Base-by-base conservation (phyloP, 2,797 vertebrate genomes). In the Danio tinwini region DNA sequence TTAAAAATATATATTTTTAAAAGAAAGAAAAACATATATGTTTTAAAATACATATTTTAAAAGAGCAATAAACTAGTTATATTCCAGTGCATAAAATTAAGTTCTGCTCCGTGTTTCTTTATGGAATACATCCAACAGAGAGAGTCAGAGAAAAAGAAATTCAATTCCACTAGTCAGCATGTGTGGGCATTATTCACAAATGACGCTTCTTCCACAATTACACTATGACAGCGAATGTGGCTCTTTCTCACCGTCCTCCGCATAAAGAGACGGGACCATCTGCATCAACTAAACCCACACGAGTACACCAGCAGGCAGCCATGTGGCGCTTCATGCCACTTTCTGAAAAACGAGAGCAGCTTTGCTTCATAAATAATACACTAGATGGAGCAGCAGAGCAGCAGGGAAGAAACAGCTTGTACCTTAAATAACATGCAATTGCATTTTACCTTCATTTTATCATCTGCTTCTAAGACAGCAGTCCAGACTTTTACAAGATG, bases 401-500 rank as follows among this genome's bases (percentile, higher is more conserved):
- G 63, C 17, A 56, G 17, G 42, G 58, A 29, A 17, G 44, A n/a
- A 56, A 47, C 6, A 16, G 14, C 13, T 50, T 76, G 29, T 37
- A 55, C 12, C 58, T 53, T 45, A 42, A 55, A 63, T 21, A 53
- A 73, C 11, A 81, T 0, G 13, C n/a, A 39, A 29, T 70, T 75
- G 45, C 40, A 17, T 17, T 77, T 37, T 17, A 55, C 29, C 37
- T 71, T 42, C 40, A 29, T 29, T 29, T 29, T 29, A 29, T 29
- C 52, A 53, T 59, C 65, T 68, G 76, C 82, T 76, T 45, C 80
- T 76, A 76, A 55, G 56, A 58, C 83, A 82, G 74, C 86, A 85
- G 39, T 11, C 55, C 45, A 67, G 49, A 68, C 13, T 17, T 69
- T 11, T 64, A 59, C 29, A 75, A 12, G 6, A 37, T 67, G 40